Conservation (phyloP, 1,140 invertebrate species). For the Euschistus heros region DNA sequence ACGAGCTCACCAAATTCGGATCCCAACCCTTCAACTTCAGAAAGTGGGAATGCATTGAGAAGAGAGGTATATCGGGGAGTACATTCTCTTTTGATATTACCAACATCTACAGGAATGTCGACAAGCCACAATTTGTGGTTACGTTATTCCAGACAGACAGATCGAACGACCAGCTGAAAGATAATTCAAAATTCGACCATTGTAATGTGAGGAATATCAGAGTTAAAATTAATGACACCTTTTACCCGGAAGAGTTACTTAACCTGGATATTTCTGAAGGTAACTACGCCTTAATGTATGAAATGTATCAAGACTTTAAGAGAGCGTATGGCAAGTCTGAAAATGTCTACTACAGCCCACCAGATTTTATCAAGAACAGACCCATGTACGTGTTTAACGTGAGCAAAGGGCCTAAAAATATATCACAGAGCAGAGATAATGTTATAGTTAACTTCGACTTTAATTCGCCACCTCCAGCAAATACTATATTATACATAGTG, state of each 20-base stretch:
- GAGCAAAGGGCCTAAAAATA: neutral
- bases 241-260: neutral
- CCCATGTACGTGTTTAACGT: neutral
- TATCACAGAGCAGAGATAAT: too few species aligned
- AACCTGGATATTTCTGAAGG: neutral
- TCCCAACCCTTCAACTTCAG: neutral
- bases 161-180: neutral
- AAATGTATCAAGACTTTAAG: too few species aligned
- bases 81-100: neutral
- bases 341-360: neutral
- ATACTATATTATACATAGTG: neutral
- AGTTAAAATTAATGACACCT: constrained; percentile 5
- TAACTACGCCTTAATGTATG: neutral
- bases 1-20: constrained; percentile 2
- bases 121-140: neutral
- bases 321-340: neutral
- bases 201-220: neutral
- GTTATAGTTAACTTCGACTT: neutral
- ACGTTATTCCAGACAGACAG: neutral
- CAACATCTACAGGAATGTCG: constrained; percentile 2
- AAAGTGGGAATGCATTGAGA: constrained; percentile 5
- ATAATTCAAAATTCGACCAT: neutral
- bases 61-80: neutral
- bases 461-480: neutral
- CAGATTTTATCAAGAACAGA: neutral